Conservation (phyloP, 2,888 invertebrate genomes). For the Galeopsomyia nigrocyanea region DNA sequence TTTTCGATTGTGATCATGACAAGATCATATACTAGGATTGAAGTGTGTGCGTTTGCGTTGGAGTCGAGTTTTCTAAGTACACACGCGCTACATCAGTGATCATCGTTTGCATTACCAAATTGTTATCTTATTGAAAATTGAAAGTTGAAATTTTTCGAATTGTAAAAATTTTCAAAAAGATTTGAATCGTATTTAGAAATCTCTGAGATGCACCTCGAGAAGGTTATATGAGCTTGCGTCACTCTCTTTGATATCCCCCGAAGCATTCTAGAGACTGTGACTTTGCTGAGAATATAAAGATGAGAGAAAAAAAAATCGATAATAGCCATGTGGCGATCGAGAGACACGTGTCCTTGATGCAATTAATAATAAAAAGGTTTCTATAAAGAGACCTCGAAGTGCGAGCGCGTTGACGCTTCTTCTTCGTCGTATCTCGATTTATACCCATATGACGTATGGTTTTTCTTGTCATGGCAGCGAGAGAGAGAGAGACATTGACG, state of each 20-base stretch:
- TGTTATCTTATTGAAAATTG: no score
- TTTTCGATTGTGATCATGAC: no score
- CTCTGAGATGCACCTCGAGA: no score
- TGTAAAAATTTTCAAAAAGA: no score
- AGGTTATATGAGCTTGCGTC: conserved; percentile 54
- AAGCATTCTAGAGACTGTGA: conserved; percentile 51
- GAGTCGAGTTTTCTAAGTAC: no score
- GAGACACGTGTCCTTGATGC: conserved; percentile 60
- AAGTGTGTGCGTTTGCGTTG: no score
- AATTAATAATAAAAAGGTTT: conserved; percentile 55
- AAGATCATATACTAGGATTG: no score
- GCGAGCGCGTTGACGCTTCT: conserved; percentile 38
- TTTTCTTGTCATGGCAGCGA: conserved; percentile 43
- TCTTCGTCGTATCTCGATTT: conserved; percentile 3
- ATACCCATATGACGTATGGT: conserved; percentile 22
- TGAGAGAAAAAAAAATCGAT: conserved; percentile 37
- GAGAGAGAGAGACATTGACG: conserved; percentile 17
- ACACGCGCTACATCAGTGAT: no score
- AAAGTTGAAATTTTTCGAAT: no score
- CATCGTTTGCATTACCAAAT: no score
- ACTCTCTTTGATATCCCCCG: conserved; percentile 54
- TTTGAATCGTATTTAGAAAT: no score
- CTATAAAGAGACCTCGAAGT: conserved; percentile 28
- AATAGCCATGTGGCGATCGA: conserved; percentile 60
- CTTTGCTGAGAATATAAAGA: conserved; percentile 32